phyloP scores from a whole-genome alignment of 1,140 invertebrate genomes.

The Sogatella furcifera region DNA sequence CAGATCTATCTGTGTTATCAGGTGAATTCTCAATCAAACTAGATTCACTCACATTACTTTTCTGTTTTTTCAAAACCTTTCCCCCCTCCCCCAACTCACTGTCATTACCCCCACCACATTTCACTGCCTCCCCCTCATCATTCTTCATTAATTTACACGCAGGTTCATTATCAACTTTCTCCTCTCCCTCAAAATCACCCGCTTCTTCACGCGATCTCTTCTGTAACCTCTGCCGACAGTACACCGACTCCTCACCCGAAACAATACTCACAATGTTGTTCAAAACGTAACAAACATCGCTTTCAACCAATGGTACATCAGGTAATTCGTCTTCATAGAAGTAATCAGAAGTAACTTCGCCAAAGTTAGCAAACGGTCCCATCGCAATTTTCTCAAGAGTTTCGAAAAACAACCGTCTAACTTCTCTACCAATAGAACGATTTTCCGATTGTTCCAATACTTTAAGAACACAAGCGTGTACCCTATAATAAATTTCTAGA shows the following conservation, averaged over 20 bases:
- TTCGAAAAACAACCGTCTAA: slow-evolving; percentile 10
- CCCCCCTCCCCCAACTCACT: not conserved
- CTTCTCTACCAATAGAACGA: slow-evolving; percentile 35
- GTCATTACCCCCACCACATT: not conserved
- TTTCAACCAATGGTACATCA: too few relatives aligned
- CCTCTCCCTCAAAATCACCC: not conserved
- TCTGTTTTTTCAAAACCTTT: slow-evolving; percentile 6
- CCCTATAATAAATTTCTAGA: slow-evolving; percentile 66
- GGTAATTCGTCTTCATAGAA: not conserved
- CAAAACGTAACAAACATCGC: too few relatives aligned
- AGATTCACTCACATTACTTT: slow-evolving; percentile 4
- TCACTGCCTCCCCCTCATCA: slow-evolving; percentile 2
- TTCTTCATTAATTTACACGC: not conserved
- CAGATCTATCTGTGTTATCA: not conserved
- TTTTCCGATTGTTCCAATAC: slow-evolving; percentile 59
- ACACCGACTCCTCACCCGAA: not conserved
- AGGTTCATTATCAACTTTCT: not conserved
- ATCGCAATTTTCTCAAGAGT: slow-evolving; percentile 13
- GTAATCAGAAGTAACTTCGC: not conserved
- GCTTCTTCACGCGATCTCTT: not conserved
- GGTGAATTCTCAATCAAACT: slow-evolving; percentile 8
- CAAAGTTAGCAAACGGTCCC: slow-evolving; percentile 16
- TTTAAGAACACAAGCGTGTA: slow-evolving; percentile 78
- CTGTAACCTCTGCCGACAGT: not conserved
- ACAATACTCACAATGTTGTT: not conserved